Percentiles rank a stretch among this genome's conserved stretches.
Evolutionary conservation across 2,888 invertebrate genomes (phyloP).

Genomic region (Eretmocerus hayati): DNA sequence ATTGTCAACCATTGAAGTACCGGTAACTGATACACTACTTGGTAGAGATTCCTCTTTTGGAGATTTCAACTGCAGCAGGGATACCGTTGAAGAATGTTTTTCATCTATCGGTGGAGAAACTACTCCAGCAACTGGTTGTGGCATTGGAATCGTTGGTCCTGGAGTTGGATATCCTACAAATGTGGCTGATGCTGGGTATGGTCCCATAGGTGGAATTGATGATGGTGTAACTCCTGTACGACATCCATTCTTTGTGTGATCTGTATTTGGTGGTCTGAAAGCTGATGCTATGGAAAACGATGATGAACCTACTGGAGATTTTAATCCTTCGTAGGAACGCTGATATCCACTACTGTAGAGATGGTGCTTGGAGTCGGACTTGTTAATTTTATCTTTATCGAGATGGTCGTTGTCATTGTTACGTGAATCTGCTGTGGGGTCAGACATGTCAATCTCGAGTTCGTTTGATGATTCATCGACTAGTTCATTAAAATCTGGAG

Average conservation of each 20-base stretch:
- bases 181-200: constrained; percentile 64
- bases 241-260: constrained; percentile 54
- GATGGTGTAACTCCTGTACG: constrained; percentile 35
- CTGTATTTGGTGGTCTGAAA: constrained; percentile 66
- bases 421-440: constrained; percentile 60
- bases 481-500: constrained; percentile 66
- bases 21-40: constrained; percentile 46
- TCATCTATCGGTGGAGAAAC: constrained; percentile 43
- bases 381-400: constrained; percentile 48
- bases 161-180: constrained; percentile 65
- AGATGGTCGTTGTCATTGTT: constrained; percentile 53
- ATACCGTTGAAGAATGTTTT: constrained; percentile 44
- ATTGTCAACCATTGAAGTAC: constrained; percentile 49
- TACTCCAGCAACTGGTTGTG: constrained; percentile 30
- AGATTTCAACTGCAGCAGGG: constrained; percentile 48
- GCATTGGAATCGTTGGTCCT: constrained; percentile 38
- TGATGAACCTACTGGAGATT: constrained; percentile 42
- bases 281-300: constrained; percentile 74
- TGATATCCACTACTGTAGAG: constrained; percentile 43
- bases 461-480: constrained; percentile 74
- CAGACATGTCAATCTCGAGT: constrained; percentile 72
- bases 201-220: constrained; percentile 50
- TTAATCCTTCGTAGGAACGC: constrained; percentile 50
- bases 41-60: constrained; percentile 40
- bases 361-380: constrained; percentile 30